Evolutionary conservation across 2,888 invertebrate species (phyloP), one percentile per base, ranked within the genome.

Genomic region (Synanthedon vespiformis): DNA sequence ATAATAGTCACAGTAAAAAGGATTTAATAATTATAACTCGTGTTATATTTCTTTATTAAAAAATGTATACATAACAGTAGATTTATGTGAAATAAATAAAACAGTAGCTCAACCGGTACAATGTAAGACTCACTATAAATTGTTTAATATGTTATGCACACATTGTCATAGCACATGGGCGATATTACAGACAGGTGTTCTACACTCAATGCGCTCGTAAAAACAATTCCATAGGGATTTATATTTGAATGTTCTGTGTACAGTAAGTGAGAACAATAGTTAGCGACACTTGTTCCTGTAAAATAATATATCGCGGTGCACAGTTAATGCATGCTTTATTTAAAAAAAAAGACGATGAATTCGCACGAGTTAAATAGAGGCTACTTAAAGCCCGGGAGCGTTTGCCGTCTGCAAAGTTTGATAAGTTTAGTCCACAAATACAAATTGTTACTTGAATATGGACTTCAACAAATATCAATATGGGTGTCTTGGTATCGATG

Each of bases 191-290:
- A 70, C 80, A 81, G 80, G 79, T 80, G 81, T 72, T 74, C 68
- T 57, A 59, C 59, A 65, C 69, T 61, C 70, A 65, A 70, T 66
- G 70, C 58, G 74, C 76, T 79, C 81, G 77, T 84, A 82, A 83
- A 78, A 81, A 79, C 73, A 72, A 74, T 77, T 73, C 69, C 65
- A 72, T 69, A 68, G 72, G 67, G 71, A 77, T 78, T 77, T 77
- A 76, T 80, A 77, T 56, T 57, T 55, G 52, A 78, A 72, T 76
- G 72, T 69, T 68, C 66, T 63, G 63, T 67, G 68, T 70, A 14
- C n/a, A 44, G 4, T 44, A 44, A 44, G 44, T 44, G 44, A 10
- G 44, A 44, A 44, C 70, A 68, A 77, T 74, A 78, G 76, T 75
- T 61, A 58, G 55, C 59, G 57, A 64, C 65, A 65, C 64, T 66